These are phyloP conservation scores for Acyrthosiphon pisum DNA, from an alignment of 1,140 invertebrate species.

Conservation along the genomic window DNA sequence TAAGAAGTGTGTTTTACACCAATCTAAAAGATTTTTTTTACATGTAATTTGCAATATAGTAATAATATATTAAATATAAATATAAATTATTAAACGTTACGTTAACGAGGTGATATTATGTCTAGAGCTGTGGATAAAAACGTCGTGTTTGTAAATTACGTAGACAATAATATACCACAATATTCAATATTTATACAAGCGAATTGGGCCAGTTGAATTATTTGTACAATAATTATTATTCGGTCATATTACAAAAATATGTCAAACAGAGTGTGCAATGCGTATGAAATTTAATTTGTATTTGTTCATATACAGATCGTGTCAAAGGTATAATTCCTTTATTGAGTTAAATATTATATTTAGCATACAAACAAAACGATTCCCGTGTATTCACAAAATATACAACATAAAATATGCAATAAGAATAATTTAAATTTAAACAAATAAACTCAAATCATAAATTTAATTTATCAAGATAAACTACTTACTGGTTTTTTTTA, in stretches of 20 bases:
- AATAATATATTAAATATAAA: background rate
- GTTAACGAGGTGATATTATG: background rate
- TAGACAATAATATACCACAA: background rate
- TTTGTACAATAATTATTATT: background rate
- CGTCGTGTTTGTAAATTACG: background rate
- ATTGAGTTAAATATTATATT: background rate
- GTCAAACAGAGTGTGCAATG: background rate
- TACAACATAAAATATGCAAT: background rate
- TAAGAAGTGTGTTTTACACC: background rate
- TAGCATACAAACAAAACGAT: background rate
- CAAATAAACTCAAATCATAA: background rate
- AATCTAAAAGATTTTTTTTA: conserved; percentile 6
- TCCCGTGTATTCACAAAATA: background rate
- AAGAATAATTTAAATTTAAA: background rate
- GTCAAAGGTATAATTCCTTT: background rate
- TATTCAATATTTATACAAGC: background rate
- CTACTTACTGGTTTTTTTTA: background rate
- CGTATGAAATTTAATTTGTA: background rate
- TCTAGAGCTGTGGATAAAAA: background rate
- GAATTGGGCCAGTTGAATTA: background rate
- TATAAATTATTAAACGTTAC: background rate
- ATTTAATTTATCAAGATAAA: background rate
- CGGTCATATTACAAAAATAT: background rate
- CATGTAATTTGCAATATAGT: no score
- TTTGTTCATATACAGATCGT: background rate